Conservation (phyloP, 2,888 invertebrate genomes). For the Amitus sp. region DNA sequence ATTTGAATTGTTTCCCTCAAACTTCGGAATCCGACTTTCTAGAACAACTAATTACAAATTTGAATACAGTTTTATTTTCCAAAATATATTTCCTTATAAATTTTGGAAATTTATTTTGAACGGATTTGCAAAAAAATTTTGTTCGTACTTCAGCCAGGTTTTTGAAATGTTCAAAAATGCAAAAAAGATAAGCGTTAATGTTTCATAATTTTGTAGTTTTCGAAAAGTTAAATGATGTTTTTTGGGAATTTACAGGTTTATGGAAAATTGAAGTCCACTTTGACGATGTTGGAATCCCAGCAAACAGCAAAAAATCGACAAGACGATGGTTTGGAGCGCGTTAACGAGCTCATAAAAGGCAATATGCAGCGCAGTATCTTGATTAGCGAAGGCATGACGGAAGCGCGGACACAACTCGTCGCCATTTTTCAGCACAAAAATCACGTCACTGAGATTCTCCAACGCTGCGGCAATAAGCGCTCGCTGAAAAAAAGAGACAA, state of each 20-base stretch:
- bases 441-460: conserved; percentile 88
- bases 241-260: conserved; percentile 49
- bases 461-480: conserved; percentile 90
- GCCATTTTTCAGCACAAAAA: conserved; percentile 92
- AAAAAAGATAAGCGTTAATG: too few relatives aligned
- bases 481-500: conserved; percentile 93
- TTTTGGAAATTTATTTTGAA: too few relatives aligned
- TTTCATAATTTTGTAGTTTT: too few relatives aligned
- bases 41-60: too few relatives aligned
- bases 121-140: too few relatives aligned
- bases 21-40: too few relatives aligned
- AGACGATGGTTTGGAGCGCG: conserved; percentile 59
- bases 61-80: too few relatives aligned
- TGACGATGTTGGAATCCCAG: conserved; percentile 57
- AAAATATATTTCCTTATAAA: too few relatives aligned
- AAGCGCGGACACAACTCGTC: conserved; percentile 87
- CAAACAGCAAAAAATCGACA: conserved; percentile 52
- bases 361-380: conserved; percentile 95
- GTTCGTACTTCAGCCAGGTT: too few relatives aligned
- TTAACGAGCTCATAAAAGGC: conserved; percentile 74
- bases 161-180: too few relatives aligned
- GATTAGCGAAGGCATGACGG: conserved; percentile 90
- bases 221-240: too few relatives aligned
- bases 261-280: conserved; percentile 60
- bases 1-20: too few relatives aligned